These are phyloP conservation scores for Megalopta genalis DNA, from an alignment of 1,140 invertebrate species.

Conservation along the genomic window DNA sequence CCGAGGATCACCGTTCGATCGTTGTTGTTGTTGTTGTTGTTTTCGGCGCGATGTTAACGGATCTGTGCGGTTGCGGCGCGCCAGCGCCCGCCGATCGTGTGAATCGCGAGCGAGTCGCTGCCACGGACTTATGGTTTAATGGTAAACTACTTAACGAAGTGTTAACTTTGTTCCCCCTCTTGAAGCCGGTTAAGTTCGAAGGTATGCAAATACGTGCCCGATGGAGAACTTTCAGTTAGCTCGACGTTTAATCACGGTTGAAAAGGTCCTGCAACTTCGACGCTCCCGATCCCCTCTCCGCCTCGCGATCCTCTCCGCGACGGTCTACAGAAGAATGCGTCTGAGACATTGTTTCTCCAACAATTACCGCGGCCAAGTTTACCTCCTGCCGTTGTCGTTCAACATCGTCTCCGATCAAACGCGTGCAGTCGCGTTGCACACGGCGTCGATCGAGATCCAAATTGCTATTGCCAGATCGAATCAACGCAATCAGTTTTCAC, in stretches of 20 bases:
- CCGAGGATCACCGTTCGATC: background rate
- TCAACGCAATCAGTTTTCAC: too few species aligned
- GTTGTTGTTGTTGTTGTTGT: background rate
- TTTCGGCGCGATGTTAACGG: background rate
- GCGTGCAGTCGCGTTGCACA: too few species aligned
- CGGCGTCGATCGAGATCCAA: too few species aligned
- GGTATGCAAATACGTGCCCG: conserved; percentile 43
- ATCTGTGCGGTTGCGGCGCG: too few species aligned
- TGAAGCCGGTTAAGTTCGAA: conserved; percentile 30
- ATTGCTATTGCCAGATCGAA: too few species aligned
- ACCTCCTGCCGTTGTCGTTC: too few species aligned
- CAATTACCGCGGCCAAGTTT: too few species aligned
- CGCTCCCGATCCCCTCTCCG: background rate
- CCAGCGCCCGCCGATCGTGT: conserved; percentile 8
- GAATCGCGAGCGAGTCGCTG: conserved; percentile 4
- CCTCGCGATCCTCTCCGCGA: background rate
- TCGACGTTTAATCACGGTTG: conserved; percentile 33
- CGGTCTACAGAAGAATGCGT: background rate
- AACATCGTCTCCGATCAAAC: too few species aligned
- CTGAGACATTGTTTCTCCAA: too few species aligned
- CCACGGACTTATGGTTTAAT: conserved; percentile 36
- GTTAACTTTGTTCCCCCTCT: conserved; percentile 26
- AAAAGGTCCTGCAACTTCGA: conserved; percentile 15
- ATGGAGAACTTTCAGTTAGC: conserved; percentile 36
- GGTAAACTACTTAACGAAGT: conserved; percentile 35